Conservation (phyloP, 2,888 invertebrate genomes). For the Stictocephala bisonia region DNA sequence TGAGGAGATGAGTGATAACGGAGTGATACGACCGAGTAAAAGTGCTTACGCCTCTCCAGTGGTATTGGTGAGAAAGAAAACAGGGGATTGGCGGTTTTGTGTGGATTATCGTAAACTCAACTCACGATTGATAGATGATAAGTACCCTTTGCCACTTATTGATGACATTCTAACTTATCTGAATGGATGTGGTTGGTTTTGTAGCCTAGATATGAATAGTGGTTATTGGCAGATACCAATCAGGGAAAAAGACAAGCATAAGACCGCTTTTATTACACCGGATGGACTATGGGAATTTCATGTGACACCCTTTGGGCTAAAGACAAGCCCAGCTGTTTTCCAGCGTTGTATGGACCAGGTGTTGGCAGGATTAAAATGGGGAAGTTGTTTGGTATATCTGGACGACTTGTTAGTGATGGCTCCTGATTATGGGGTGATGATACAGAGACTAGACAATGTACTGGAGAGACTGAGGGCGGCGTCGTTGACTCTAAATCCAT, state of each 20-base stretch:
- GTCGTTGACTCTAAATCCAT: slow-evolving; percentile 37
- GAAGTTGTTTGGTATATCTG: slow-evolving; percentile 12
- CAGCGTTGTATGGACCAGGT: slow-evolving; percentile 23
- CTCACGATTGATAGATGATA: not conserved
- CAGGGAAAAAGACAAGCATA: not conserved
- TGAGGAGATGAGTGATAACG: not conserved
- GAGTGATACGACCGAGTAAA: not conserved
- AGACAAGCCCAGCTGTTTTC: slow-evolving; percentile 2
- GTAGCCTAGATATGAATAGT: slow-evolving; percentile 3
- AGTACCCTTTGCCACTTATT: slow-evolving; percentile 25
- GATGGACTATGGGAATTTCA: slow-evolving; percentile 24
- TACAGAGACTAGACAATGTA: not conserved
- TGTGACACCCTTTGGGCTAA: slow-evolving; percentile 14
- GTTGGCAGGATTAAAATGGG: slow-evolving; percentile 24
- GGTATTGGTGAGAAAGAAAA: slow-evolving; percentile 35
- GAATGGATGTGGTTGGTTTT: slow-evolving; percentile 22
- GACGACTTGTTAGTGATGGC: slow-evolving; percentile 25
- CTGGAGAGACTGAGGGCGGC: not conserved
- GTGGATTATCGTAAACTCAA: slow-evolving; percentile 20
- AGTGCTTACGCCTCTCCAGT: slow-evolving; percentile 8
- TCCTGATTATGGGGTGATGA: not conserved
- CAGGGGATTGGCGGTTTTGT: slow-evolving; percentile 36
- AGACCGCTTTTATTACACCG: slow-evolving; percentile 31
- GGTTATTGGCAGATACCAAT: slow-evolving; percentile 39
- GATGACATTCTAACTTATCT: slow-evolving; percentile 15